Evolutionary conservation across 2,113 vertebrate genomes (phyloP).

Genomic region (Elachura formosa): DNA sequence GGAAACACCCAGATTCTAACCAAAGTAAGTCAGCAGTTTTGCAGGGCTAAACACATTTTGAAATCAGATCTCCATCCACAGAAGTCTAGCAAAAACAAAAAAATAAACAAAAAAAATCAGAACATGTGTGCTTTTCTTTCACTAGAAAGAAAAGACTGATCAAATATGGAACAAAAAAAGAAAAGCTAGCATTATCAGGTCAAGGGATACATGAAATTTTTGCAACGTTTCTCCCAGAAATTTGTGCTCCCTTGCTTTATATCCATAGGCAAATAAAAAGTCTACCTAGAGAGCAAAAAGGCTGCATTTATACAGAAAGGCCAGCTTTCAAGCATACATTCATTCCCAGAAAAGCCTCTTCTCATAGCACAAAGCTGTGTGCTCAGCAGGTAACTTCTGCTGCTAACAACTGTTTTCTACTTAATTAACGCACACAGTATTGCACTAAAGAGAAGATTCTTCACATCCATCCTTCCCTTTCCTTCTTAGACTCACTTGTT

Average conservation of each 20-base stretch:
- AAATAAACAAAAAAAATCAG: neutral
- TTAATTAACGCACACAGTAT: neutral
- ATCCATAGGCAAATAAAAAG: neutral
- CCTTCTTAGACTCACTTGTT: neutral
- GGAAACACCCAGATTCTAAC: neutral
- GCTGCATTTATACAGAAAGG: neutral
- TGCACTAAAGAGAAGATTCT: neutral
- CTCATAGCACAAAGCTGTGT: neutral
- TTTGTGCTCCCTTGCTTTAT: neutral
- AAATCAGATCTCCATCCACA: neutral
- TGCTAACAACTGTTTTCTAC: neutral
- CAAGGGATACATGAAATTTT: neutral
- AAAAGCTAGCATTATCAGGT: neutral
- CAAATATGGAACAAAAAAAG: neutral
- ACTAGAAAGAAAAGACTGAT: neutral
- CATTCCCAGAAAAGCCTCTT: neutral
- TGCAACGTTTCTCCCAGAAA: neutral
- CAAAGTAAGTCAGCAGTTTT: neutral
- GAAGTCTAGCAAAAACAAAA: neutral
- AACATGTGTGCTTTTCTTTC: neutral
- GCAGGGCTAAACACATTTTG: neutral
- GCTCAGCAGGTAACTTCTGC: conserved; percentile 6
- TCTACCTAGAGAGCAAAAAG: neutral
- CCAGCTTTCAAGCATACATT: neutral
- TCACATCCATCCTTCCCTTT: neutral